Evolutionary conservation across 2,888 invertebrate species (phyloP).

Genomic region (Lobophora halterata): DNA sequence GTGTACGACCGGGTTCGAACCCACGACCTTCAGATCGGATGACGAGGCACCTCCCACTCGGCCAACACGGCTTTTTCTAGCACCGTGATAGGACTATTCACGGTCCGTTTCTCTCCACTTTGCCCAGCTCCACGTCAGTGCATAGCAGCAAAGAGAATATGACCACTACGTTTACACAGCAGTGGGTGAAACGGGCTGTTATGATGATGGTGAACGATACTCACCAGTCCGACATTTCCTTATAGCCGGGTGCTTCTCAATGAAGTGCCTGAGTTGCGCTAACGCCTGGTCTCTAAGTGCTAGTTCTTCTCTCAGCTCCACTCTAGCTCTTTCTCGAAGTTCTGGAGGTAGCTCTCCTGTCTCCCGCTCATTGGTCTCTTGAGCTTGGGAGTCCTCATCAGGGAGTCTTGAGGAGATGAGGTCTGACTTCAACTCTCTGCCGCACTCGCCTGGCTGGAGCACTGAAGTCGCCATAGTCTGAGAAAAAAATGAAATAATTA

Average conservation of each 20-base stretch:
- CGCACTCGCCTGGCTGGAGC: constrained; percentile 66
- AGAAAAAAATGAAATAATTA: constrained; percentile 12
- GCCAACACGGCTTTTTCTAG: too few species aligned
- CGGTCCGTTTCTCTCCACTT: too few species aligned
- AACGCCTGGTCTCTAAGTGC: constrained; percentile 86
- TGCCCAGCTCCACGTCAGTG: too few species aligned
- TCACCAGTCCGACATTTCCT: constrained; percentile 89
- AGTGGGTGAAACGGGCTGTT: too few species aligned
- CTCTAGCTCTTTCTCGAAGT: constrained; percentile 82
- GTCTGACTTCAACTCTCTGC: constrained; percentile 56
- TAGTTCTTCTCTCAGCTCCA: constrained; percentile 91
- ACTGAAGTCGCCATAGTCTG: constrained; percentile 73
- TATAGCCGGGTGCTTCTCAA: constrained; percentile 90
- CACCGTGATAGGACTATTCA: too few species aligned
- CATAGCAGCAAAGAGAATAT: too few species aligned
- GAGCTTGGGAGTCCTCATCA: constrained; percentile 61
- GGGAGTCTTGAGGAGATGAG: constrained; percentile 53
- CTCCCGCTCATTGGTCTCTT: constrained; percentile 66
- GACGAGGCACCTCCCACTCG: too few species aligned
- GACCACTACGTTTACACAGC: too few species aligned
- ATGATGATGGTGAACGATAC: too few species aligned
- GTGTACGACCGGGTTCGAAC: too few species aligned
- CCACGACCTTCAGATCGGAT: too few species aligned
- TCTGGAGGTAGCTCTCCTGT: constrained; percentile 76
- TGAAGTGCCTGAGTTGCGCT: constrained; percentile 90